Evolutionary conservation across 2,797 vertebrate genomes (phyloP).

Genomic region (Pempheris klunzingeri): DNA sequence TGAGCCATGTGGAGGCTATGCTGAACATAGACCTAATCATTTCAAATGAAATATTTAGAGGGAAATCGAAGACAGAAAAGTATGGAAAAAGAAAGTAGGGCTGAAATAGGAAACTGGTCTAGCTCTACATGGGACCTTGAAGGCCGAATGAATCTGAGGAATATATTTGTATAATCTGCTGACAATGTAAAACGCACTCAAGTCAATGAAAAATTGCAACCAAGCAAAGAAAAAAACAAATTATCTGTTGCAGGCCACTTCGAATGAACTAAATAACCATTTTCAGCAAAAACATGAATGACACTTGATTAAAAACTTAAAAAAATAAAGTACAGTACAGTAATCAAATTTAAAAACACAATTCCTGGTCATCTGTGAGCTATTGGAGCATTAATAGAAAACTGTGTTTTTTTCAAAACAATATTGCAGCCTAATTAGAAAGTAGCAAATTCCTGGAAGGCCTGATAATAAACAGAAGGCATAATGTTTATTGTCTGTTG

Average conservation of each 20-base stretch:
- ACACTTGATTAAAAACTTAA: neutral
- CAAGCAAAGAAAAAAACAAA: neutral
- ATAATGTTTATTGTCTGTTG: conserved; percentile 75
- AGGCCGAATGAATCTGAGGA: neutral
- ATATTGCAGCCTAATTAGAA: conserved; percentile 41
- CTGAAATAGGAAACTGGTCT: neutral
- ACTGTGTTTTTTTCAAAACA: conserved; percentile 49
- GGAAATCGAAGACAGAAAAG: neutral
- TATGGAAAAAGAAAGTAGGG: too few relatives aligned
- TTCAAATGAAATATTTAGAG: conserved; percentile 23
- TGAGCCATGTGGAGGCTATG: neutral
- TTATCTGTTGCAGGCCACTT: neutral
- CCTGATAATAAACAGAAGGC: conserved; percentile 70
- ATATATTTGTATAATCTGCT: conserved; percentile 11
- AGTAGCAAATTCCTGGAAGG: conserved; percentile 61
- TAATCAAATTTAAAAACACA: conserved; percentile 4
- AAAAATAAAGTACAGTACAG: too few relatives aligned
- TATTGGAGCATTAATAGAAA: conserved; percentile 28
- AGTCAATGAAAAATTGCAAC: conserved; percentile 10
- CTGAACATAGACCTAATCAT: conserved; percentile 17
- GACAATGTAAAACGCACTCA: conserved; percentile 15
- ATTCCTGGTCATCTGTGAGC: conserved; percentile 14
- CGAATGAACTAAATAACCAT: conserved; percentile 13
- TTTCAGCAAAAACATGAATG: conserved; percentile 24
- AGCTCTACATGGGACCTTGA: too few relatives aligned